A percentile compares a stretch with the other conserved stretches of the same genome.
Evolutionary conservation across 1,140 invertebrate genomes (phyloP).

Genomic region (Trichogramma pretiosum): DNA sequence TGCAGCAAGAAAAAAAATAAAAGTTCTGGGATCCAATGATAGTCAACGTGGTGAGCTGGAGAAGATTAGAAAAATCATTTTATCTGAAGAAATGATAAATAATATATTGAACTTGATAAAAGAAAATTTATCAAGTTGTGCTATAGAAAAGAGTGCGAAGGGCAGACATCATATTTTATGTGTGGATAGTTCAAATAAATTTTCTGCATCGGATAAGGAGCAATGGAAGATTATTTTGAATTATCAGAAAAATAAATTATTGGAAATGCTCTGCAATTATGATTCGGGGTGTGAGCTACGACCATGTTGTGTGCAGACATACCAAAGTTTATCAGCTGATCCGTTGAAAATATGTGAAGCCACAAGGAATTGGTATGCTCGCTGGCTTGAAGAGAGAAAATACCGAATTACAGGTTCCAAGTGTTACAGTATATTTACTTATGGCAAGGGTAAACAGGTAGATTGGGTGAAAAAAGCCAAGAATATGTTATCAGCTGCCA

Average conservation of each 20-base stretch:
- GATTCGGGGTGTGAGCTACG: neutral
- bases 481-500: constrained; percentile 5
- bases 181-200: neutral
- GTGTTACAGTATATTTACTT: constrained; percentile 6
- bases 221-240: neutral
- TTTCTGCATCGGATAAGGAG: neutral
- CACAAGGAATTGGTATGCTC: neutral
- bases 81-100: neutral
- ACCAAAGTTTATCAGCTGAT: neutral
- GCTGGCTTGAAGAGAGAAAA: constrained; percentile 7
- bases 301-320: neutral
- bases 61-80: neutral
- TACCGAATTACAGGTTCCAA: constrained; percentile 6
- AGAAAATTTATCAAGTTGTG: neutral
- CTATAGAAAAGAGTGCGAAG: neutral
- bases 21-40: too few relatives aligned
- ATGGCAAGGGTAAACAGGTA: constrained; percentile 3
- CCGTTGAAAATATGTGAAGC: neutral
- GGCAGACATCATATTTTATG: neutral
- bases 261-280: neutral
- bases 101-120: neutral
- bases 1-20: too few relatives aligned
- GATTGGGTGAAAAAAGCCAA: constrained; percentile 9
- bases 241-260: neutral
- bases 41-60: neutral